Conservation (phyloP, 1,140 invertebrate species). For the Matsumurasca onukii region DNA sequence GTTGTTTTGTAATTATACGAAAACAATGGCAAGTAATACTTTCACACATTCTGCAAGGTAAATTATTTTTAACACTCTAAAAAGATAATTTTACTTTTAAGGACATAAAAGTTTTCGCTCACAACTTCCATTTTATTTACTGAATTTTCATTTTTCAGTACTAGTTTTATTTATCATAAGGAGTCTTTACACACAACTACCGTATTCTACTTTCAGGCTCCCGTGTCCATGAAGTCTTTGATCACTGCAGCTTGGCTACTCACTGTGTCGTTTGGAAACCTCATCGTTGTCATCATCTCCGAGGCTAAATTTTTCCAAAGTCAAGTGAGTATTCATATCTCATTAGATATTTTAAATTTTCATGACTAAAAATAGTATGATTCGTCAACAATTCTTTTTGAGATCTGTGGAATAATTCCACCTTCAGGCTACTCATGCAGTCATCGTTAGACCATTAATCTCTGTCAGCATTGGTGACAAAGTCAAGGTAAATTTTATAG, state of each 20-base stretch:
- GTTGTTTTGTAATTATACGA: too few species aligned
- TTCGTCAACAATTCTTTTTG: background rate
- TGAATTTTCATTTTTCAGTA: too few species aligned
- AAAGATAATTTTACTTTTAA: too few species aligned
- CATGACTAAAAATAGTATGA: constrained; percentile 1
- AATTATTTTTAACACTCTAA: too few species aligned
- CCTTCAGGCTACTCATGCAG: background rate
- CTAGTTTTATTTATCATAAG: too few species aligned
- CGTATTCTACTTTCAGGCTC: constrained; percentile 84
- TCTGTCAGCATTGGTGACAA: background rate
- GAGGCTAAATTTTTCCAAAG: constrained; percentile 42
- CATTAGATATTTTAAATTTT: background rate
- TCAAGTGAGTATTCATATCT: constrained; percentile 12
- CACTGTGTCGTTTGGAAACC: constrained; percentile 87
- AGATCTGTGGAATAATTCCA: background rate
- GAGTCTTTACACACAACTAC: too few species aligned
- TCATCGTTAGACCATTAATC: background rate
- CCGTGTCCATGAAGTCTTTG: constrained; percentile 87
- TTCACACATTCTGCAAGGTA: too few species aligned
- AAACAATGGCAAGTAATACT: too few species aligned
- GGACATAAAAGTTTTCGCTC: too few species aligned
- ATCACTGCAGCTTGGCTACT: constrained; percentile 87
- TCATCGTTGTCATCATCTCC: constrained; percentile 86
- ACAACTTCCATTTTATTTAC: too few species aligned
- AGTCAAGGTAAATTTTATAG: background rate